A percentile compares a stretch with the other conserved stretches of the same genome.
phyloP scores from a whole-genome alignment of 2,113 vertebrate genomes.

The Promerops cafer region DNA sequence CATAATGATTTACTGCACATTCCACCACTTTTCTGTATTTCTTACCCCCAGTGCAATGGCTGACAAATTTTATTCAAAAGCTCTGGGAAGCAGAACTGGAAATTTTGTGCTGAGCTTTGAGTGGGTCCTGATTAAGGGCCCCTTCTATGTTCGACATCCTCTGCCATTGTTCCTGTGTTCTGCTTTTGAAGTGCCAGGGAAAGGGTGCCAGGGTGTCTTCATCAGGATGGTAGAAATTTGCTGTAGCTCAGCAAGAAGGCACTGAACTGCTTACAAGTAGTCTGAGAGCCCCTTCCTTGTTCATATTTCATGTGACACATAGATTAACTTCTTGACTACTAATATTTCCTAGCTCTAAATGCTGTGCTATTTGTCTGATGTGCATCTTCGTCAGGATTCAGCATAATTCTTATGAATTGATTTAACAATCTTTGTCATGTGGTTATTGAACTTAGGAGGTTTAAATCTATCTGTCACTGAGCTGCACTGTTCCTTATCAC shows the following conservation, averaged over 20 bases:
- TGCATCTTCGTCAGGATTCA: conserved; percentile 16
- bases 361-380: neutral
- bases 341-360: neutral
- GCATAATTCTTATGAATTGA: conserved; percentile 8
- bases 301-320: conserved; percentile 16
- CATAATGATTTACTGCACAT: neutral
- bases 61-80: neutral
- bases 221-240: neutral
- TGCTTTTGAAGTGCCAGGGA: neutral
- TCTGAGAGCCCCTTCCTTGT: neutral
- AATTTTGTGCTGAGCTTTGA: neutral
- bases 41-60: fast-evolving
- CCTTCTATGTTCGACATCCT: neutral
- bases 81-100: neutral
- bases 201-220: neutral
- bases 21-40: neutral
- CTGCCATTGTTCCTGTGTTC: neutral
- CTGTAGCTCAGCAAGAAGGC: neutral
- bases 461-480: conserved; percentile 1
- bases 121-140: neutral
- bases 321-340: neutral
- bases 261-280: neutral
- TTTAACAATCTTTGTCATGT: neutral
- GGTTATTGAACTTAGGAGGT: neutral
- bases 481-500: neutral